A percentile compares a stretch with the other conserved stretches of the same genome.
Evolutionary conservation across 2,797 vertebrate species (phyloP).

Genomic region (Phataginus tetradactyla): DNA sequence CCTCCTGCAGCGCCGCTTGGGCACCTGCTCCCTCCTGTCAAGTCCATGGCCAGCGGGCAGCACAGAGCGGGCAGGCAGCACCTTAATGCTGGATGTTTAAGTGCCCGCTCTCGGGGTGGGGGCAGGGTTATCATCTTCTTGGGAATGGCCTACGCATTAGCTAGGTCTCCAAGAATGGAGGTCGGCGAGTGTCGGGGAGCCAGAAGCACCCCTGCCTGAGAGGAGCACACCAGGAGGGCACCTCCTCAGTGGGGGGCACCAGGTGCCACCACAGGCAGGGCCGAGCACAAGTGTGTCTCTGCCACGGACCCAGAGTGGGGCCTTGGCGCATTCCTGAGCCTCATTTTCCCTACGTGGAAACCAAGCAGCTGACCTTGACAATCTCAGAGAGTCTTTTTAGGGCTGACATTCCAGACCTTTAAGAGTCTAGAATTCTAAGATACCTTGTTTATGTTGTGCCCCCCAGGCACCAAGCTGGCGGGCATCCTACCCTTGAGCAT

Average conservation of each 20-base stretch:
- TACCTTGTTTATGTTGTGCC: not conserved
- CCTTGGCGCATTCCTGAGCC: not conserved
- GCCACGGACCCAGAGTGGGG: not conserved
- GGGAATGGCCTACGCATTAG: not conserved
- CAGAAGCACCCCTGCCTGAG: not conserved
- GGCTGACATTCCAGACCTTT: not conserved
- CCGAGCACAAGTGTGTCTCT: rapidly evolving
- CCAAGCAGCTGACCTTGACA: not conserved
- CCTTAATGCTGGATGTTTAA: not conserved
- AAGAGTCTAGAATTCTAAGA: not conserved
- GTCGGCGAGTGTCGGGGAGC: not conserved
- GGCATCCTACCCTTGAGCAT: not conserved
- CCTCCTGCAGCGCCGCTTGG: rapidly evolving
- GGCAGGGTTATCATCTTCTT: no score
- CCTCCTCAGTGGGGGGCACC: rapidly evolving
- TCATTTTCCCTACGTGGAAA: not conserved
- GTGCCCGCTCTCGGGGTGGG: rapidly evolving
- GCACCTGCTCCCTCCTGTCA: rapidly evolving
- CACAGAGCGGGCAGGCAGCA: rapidly evolving
- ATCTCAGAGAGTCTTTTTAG: not conserved
- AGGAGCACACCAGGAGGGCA: not conserved
- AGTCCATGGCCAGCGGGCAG: not conserved
- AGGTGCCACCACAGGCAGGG: not conserved
- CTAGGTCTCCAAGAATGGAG: not conserved
- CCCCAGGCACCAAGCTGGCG: no score